Evolutionary conservation across 1,140 invertebrate genomes (phyloP), one percentile per base, ranked within the genome.

Genomic region (Apis cerana): DNA sequence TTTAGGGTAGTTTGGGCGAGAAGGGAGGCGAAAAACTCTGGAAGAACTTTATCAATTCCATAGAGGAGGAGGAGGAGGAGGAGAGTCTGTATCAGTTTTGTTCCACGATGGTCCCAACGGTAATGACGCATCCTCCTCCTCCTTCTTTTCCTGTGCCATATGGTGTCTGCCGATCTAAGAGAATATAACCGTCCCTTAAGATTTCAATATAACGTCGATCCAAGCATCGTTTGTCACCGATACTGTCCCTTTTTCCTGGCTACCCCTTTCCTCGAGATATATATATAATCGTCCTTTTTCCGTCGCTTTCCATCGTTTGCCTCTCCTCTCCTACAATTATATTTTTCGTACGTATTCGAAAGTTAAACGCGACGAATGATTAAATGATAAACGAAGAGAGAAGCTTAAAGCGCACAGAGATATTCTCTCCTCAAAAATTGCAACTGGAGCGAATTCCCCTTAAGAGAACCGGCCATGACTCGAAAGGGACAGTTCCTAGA

Each of bases 141-240:
- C 71, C 65, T 21, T 27, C 15, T n/a, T n/a, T 3, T 3, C 33
- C 33, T 58, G 75, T 85, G 58, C 77, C 86, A 88, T 88, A 88
- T 85, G 87, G 77, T 33, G 82, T 72, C 68, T 75, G 83, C 59
- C 48, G 68, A 61, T 65, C 62, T 74, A 82, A 85, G 64, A 67
- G 75, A 70, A 78, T 80, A 77, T 80, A 87, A 84, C 67, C 59
- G 61, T 89, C 75, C 70, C 62, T 67, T 79, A 81, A 89, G 80
- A 85, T 88, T 88, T 84, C 87, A 89, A 88, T 88, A 84, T 86
- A 84, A 82, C 62, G 59, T 68, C 79, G 84, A 82, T 83, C 70
- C 65, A 68, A 27, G 43, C 33, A 48, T 86, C 84, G 82, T 89
- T 89, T 89, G 83, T 88, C 84, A 89, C 59, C 4, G 43, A 17